Conservation (phyloP, 2,113 vertebrate species). For the Myocastor coypus region DNA sequence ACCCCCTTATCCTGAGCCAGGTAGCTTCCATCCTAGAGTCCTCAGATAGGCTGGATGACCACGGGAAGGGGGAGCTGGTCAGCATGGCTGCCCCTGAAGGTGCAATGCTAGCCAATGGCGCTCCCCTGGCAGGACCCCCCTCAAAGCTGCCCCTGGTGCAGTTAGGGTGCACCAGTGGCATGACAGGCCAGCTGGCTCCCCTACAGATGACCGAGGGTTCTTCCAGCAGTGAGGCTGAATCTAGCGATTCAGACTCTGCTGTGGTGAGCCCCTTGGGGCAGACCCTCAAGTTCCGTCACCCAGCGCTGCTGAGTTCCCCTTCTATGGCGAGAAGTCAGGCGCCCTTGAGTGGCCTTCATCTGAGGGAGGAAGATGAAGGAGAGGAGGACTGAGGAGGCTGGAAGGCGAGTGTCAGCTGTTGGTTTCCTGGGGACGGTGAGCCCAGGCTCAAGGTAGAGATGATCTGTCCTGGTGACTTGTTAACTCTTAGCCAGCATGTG, state of each 20-base stretch:
- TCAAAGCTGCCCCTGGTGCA: slow-evolving; percentile 80
- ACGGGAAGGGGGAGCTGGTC: slow-evolving; percentile 80
- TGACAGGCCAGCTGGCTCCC: slow-evolving; percentile 82
- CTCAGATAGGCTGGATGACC: slow-evolving; percentile 78
- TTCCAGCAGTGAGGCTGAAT: slow-evolving; percentile 94
- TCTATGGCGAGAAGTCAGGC: slow-evolving; percentile 88
- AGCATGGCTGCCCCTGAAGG: slow-evolving; percentile 86
- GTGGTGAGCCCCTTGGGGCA: slow-evolving; percentile 85
- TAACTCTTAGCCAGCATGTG: slow-evolving; percentile 33
- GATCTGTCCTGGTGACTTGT: not conserved
- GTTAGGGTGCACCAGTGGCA: slow-evolving; percentile 57
- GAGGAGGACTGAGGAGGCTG: slow-evolving; percentile 88
- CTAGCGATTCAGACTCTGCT: slow-evolving; percentile 94
- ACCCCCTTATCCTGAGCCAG: slow-evolving; percentile 92
- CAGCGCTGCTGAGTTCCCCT: slow-evolving; percentile 85
- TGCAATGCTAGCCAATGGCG: slow-evolving; percentile 90
- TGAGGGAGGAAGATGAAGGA: slow-evolving; percentile 90
- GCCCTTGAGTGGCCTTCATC: slow-evolving; percentile 89
- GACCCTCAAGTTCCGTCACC: slow-evolving; percentile 85
- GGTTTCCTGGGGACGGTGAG: not conserved
- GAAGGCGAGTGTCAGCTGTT: slow-evolving; percentile 89
- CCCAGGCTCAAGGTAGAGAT: not conserved
- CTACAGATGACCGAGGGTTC: slow-evolving; percentile 91
- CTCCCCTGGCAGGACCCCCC: slow-evolving; percentile 82
- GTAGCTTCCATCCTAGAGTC: slow-evolving; percentile 80